Percentiles rank a stretch among this genome's conserved stretches.
Evolutionary conservation across 2,797 vertebrate genomes (phyloP).

Genomic region (Artibeus jamaicensis): DNA sequence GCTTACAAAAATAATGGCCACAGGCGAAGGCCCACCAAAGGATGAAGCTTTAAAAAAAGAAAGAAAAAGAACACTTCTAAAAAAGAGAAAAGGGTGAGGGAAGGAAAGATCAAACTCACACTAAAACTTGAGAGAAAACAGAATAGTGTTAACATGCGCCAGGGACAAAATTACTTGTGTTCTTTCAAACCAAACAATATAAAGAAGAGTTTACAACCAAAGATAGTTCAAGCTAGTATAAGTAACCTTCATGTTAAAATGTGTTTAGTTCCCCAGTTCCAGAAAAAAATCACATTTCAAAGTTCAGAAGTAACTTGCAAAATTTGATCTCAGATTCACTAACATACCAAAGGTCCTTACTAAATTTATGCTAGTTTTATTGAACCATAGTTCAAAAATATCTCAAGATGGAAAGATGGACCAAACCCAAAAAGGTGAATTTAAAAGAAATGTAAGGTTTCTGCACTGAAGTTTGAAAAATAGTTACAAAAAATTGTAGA

Average conservation of each 20-base stretch:
- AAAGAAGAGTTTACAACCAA: background rate
- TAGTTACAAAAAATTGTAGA: background rate
- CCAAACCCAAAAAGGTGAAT: background rate
- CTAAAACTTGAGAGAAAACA: background rate
- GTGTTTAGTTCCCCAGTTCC: background rate
- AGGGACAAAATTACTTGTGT: background rate
- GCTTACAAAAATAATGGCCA: background rate
- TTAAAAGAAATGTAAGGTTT: constrained; percentile 22
- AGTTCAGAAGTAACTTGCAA: constrained; percentile 19
- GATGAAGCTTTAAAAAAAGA: background rate
- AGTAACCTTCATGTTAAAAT: background rate
- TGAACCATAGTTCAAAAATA: constrained; percentile 16
- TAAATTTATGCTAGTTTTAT: background rate
- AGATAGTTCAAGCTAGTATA: background rate
- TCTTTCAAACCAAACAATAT: background rate
- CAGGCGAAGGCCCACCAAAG: background rate
- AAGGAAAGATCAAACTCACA: background rate
- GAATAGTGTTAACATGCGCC: background rate
- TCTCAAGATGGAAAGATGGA: background rate
- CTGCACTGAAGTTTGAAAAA: background rate
- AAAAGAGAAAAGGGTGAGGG: background rate
- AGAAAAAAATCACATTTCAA: constrained; percentile 7
- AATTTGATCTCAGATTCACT: constrained; percentile 4
- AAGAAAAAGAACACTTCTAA: background rate
- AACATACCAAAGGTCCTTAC: background rate